phyloP scores from a whole-genome alignment of 1,140 invertebrate species.

The Manduca sexta region DNA sequence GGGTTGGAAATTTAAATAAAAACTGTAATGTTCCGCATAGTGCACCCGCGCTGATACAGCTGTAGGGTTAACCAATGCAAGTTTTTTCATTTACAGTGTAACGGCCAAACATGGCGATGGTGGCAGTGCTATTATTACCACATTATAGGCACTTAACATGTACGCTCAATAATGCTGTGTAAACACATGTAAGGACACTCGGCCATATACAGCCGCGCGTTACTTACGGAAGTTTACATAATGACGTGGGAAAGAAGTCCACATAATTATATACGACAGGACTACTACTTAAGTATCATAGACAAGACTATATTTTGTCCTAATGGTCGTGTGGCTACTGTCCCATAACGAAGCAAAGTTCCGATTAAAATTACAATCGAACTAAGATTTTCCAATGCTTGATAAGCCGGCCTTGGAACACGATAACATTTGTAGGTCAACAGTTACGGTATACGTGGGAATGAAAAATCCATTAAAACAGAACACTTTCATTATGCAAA shows the following conservation, averaged over 20 bases:
- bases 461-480: conserved; percentile 1
- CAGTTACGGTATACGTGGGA: conserved; percentile 1
- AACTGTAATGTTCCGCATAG: conserved; percentile 57
- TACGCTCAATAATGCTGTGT: not conserved
- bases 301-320: no score
- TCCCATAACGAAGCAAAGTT: not conserved
- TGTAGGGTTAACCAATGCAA: conserved; percentile 15
- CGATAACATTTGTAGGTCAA: conserved; percentile 14
- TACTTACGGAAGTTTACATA: not conserved
- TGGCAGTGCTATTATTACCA: no score
- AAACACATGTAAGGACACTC: not conserved
- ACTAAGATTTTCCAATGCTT: not conserved
- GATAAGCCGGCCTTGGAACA: conserved; percentile 18
- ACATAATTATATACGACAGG: not conserved
- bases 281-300: no score
- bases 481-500: not conserved
- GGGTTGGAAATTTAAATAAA: conserved; percentile 45
- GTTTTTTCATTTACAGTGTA: conserved; percentile 2
- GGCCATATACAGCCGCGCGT: not conserved
- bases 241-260: conserved; percentile 3
- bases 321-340: no score
- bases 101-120: not conserved
- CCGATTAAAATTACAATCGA: not conserved
- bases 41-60: conserved; percentile 31
- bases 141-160: not conserved